These are phyloP conservation scores for Arenaria interpres DNA, from an alignment of 2,113 vertebrate genomes.

Conservation along the genomic window DNA sequence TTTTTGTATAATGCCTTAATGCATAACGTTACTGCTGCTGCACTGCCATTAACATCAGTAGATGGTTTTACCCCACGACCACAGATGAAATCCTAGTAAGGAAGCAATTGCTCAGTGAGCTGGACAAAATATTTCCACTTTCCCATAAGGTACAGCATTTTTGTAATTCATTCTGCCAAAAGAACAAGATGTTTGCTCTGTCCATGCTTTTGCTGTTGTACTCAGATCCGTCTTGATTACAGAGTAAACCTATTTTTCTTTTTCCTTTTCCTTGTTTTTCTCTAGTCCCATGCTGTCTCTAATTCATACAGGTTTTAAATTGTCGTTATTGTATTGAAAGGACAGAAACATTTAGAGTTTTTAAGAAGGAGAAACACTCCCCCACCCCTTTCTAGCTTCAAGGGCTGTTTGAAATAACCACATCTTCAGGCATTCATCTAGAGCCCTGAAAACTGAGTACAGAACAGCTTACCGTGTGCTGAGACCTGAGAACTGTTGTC, in stretches of 20 bases:
- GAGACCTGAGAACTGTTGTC: not conserved
- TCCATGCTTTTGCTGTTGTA: not conserved
- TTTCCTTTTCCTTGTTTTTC: not conserved
- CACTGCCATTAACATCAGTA: not conserved
- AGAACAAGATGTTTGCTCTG: not conserved
- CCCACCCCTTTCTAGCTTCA: not conserved
- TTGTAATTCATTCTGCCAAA: not conserved
- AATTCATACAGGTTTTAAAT: not conserved
- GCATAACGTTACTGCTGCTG: not conserved
- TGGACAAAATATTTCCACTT: not conserved
- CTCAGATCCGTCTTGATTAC: not conserved
- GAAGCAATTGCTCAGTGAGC: not conserved
- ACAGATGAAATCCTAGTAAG: not conserved
- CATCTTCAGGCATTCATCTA: not conserved
- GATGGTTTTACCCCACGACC: not conserved
- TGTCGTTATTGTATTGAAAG: not conserved
- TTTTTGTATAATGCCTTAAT: not conserved
- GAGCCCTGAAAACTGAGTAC: not conserved
- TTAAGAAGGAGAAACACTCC: not conserved
- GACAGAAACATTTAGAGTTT: not conserved
- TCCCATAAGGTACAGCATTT: not conserved
- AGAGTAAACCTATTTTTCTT: not conserved
- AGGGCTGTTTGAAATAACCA: not conserved
- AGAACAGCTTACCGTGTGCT: not conserved
- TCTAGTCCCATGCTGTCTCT: not conserved